Percentiles rank a stretch among this genome's conserved stretches.
Conservation (phyloP, 1,140 invertebrate genomes). For the Musca domestica region DNA sequence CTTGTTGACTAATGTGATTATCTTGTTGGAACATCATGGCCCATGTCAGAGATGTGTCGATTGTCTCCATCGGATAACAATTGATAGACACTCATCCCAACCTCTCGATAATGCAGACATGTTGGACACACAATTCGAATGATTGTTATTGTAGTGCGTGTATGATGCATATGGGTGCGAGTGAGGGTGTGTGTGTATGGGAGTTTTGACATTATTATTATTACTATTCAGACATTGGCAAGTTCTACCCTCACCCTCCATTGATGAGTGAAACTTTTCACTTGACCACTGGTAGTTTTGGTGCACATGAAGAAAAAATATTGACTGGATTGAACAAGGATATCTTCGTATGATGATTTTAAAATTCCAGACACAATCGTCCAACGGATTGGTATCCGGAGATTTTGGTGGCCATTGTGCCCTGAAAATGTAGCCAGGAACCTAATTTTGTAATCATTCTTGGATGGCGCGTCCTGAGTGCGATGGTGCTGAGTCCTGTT, state of each 20-base stretch:
- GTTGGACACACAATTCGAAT: not conserved
- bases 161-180: not conserved
- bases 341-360: too few relatives aligned
- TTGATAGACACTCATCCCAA: conserved; percentile 14
- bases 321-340: too few relatives aligned
- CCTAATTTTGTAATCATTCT: too few relatives aligned
- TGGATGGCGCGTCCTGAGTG: too few relatives aligned
- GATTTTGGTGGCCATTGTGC: too few relatives aligned
- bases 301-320: conserved; percentile 1
- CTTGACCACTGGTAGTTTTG: not conserved
- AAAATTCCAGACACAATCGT: too few relatives aligned
- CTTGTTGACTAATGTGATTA: conserved; percentile 22
- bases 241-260: not conserved
- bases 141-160: conserved; percentile 16
- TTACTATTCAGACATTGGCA: not conserved
- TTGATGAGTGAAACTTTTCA: not conserved
- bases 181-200: too few relatives aligned
- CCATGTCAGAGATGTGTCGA: conserved; percentile 16
- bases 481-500: too few relatives aligned
- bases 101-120: conserved; percentile 1
- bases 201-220: too few relatives aligned
- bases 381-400: too few relatives aligned
- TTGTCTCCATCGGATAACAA: conserved; percentile 18
- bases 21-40: conserved; percentile 14
- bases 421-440: too few relatives aligned